Evolutionary conservation across 2,888 invertebrate genomes (phyloP).

Genomic region (Ophion ventricosus): DNA sequence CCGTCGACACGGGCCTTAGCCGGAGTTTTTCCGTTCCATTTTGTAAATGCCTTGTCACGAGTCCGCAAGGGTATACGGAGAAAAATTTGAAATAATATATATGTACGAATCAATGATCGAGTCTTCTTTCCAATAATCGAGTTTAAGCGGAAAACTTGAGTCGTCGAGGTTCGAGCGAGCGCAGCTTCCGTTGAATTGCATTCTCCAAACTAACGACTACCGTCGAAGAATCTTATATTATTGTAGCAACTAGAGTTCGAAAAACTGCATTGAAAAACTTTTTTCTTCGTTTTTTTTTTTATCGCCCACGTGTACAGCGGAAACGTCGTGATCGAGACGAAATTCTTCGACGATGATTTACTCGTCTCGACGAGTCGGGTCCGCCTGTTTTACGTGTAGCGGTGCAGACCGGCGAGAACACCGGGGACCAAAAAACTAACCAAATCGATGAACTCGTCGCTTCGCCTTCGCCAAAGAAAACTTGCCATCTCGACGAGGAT

Average conservation of each 20-base stretch:
- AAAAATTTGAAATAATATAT: too few species aligned
- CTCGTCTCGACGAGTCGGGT: slow-evolving; percentile 97
- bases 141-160: too few species aligned
- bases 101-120: too few species aligned
- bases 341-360: slow-evolving; percentile 97
- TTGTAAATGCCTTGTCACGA: too few species aligned
- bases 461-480: neutral
- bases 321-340: slow-evolving; percentile 98
- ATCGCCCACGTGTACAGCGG: slow-evolving; percentile 87
- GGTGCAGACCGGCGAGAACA: neutral
- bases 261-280: neutral
- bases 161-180: neutral
- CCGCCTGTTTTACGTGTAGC: slow-evolving; percentile 96
- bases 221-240: neutral
- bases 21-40: too few species aligned
- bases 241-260: neutral
- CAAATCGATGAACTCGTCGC: slow-evolving; percentile 14
- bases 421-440: slow-evolving; percentile 59
- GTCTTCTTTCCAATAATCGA: too few species aligned
- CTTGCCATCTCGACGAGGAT: neutral
- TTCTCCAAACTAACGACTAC: neutral
- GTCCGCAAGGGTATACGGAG: too few species aligned
- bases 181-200: neutral
- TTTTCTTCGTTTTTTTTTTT: slow-evolving; percentile 43
- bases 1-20: too few species aligned